These are phyloP conservation scores for Sipha flava DNA, from an alignment of 1,140 invertebrate species.

Conservation along the genomic window DNA sequence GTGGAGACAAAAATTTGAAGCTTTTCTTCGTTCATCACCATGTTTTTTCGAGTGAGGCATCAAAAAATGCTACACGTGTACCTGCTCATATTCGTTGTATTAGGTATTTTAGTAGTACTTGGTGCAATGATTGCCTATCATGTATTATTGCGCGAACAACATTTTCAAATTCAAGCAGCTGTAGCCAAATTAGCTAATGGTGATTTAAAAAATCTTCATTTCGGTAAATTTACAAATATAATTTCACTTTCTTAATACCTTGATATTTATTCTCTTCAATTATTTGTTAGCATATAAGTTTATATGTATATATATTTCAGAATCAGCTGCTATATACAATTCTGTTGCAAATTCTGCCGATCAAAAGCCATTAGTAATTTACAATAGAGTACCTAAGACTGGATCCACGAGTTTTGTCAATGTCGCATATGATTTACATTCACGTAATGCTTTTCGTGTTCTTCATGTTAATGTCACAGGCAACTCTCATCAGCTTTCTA, in stretches of 20 bases:
- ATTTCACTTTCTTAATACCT: too few species aligned
- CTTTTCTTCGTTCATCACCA: neutral
- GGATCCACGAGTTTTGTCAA: slow-evolving; percentile 97
- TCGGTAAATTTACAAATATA: neutral
- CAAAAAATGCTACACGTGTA: slow-evolving; percentile 3
- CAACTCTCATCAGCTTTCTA: slow-evolving; percentile 85
- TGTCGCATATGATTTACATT: slow-evolving; percentile 91
- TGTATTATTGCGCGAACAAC: neutral
- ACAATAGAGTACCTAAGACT: slow-evolving; percentile 97
- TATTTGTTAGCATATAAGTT: neutral
- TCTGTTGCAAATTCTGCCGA: neutral
- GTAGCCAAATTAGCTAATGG: neutral
- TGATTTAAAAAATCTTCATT: neutral
- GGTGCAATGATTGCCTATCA: neutral
- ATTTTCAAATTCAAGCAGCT: neutral
- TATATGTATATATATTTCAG: neutral
- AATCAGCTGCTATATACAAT: neutral
- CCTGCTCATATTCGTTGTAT: neutral
- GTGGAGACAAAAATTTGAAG: neutral
- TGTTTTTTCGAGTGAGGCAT: neutral
- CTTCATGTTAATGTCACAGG: slow-evolving; percentile 93
- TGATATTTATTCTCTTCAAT: too few species aligned
- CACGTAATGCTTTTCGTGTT: slow-evolving; percentile 84
- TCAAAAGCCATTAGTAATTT: slow-evolving; percentile 55
- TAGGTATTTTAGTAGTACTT: neutral